Base-by-base conservation (phyloP, 1,140 invertebrate genomes). In the Lordiphosa collinella region DNA sequence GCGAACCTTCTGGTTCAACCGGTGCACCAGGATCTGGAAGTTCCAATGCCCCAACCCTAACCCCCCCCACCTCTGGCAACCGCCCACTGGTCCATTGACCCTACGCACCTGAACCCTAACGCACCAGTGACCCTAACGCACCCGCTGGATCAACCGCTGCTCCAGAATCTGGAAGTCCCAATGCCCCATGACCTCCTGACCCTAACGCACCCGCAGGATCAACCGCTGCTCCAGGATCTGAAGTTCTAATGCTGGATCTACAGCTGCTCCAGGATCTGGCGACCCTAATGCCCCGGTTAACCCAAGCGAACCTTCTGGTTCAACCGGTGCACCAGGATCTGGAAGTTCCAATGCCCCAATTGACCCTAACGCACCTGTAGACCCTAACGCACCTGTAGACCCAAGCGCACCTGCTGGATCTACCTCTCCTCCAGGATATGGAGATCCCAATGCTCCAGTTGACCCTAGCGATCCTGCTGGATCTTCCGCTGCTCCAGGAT, bases 21-120 rank as follows among this genome's bases (percentile, higher is more conserved):
- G 25, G 49, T 2, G 62, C 44, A 37, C 64, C 60, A 22, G 53
- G 47, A n/a, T n/a, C n/a, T n/a, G n/a, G n/a, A n/a, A n/a, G n/a
- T n/a, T n/a, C n/a, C n/a, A n/a, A n/a, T n/a, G n/a, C n/a, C n/a
- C 34, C 67, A 5, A 2, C n/a, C n/a, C n/a, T n/a, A n/a, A n/a
- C n/a, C n/a, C n/a, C n/a, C n/a, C n/a, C n/a, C n/a, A n/a, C n/a
- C n/a, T n/a, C n/a, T n/a, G n/a, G n/a, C n/a, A n/a, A n/a, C n/a
- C n/a, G n/a, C n/a, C n/a, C n/a, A n/a, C n/a, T n/a, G n/a, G n/a
- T n/a, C n/a, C n/a, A n/a, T 5, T 3, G 38, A 49, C 10, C 63
- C 67, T 4, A 43, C 0, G 9, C 43, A 10, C 51, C 65, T 5
- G 51, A 58, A 50, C 18, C 59, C 63, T 0, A 63, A 52, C 6